Conservation (phyloP, 2,797 vertebrate genomes). For the Coreius guichenoti region DNA sequence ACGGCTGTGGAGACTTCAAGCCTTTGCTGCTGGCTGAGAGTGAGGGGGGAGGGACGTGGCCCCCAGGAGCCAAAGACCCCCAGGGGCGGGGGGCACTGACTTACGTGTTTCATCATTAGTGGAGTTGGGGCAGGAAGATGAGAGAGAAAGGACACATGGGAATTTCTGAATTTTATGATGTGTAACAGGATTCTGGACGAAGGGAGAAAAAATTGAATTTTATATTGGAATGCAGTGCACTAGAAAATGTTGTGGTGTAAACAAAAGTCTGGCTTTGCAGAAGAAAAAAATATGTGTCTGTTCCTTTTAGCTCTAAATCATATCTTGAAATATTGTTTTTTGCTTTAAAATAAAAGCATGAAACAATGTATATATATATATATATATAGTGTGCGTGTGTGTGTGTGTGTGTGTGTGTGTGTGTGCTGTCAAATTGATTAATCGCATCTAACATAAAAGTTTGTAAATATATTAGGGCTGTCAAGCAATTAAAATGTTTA, state of each 20-base stretch:
- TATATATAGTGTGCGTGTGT: too few relatives aligned
- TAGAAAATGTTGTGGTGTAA: background rate
- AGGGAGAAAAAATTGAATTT: constrained; percentile 11
- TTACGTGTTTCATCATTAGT: constrained; percentile 37
- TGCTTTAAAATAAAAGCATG: too few relatives aligned
- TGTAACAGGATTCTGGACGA: background rate
- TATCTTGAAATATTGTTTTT: background rate
- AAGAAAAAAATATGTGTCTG: background rate
- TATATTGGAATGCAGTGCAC: constrained; percentile 13
- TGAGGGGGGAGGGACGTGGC: constrained; percentile 39
- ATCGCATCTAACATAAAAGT: too few relatives aligned
- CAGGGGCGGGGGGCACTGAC: constrained; percentile 21
- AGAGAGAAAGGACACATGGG: constrained; percentile 28
- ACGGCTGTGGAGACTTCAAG: constrained; percentile 8
- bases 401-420: too few relatives aligned
- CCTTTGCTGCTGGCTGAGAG: constrained; percentile 19
- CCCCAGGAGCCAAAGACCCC: constrained; percentile 10
- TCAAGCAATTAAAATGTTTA: too few relatives aligned
- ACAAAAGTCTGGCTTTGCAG: background rate
- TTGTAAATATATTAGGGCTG: too few relatives aligned
- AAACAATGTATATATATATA: too few relatives aligned
- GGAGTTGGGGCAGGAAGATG: constrained; percentile 30
- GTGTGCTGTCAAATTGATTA: too few relatives aligned
- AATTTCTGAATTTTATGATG: constrained; percentile 13
- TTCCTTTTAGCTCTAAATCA: background rate